Evolutionary conservation across 2,113 vertebrate species (phyloP), one percentile per base, ranked within the genome.

Genomic region (Clarias magur): DNA sequence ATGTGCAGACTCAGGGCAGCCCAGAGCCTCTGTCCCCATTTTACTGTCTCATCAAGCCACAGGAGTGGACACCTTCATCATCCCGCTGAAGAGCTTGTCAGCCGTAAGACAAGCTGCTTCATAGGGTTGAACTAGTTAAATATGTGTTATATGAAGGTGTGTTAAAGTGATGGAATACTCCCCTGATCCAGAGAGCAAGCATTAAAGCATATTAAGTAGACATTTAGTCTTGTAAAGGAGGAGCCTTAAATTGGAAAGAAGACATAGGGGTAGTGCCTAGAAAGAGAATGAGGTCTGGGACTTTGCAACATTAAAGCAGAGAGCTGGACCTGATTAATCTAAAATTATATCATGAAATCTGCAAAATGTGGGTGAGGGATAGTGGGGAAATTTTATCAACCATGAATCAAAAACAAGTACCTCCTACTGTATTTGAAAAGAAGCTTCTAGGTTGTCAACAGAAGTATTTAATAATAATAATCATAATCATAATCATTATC

Each of bases 161-260:
- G 95, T 96, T 95, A 95, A 96, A 94, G 93, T 95, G 95, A 96
- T 95, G 94, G 93, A 95, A 94, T 92, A 93, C 93, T 94, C 92
- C 91, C 93, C 85, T 91, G 94, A 93, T 95, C 94, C 91, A 93
- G 93, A 94, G 94, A 94, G 94, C 94, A 95, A 91, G 94, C 94
- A 95, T 96, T 96, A 95, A 96, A 96, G 94, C 94, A 95, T 95
- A 96, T 95, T 96, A 95, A 96, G 94, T 95, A 95, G 94, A 95
- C 95, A 93, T 95, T 96, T 95, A 94, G 93, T 94, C 94, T 94
- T 94, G 94, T 94, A 94, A 95, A 93, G 94, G 91, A 92, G 91
- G 92, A 93, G 92, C 93, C 93, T 90, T 93, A 94, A 94, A 94
- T 94, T 94, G 93, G 94, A 93, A 93, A 93, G 91, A 93, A 92